A percentile compares a stretch with the other conserved stretches of the same genome.
These are phyloP conservation scores for Ciconia nigra DNA, from an alignment of 2,797 vertebrate genomes.

Conservation along the genomic window DNA sequence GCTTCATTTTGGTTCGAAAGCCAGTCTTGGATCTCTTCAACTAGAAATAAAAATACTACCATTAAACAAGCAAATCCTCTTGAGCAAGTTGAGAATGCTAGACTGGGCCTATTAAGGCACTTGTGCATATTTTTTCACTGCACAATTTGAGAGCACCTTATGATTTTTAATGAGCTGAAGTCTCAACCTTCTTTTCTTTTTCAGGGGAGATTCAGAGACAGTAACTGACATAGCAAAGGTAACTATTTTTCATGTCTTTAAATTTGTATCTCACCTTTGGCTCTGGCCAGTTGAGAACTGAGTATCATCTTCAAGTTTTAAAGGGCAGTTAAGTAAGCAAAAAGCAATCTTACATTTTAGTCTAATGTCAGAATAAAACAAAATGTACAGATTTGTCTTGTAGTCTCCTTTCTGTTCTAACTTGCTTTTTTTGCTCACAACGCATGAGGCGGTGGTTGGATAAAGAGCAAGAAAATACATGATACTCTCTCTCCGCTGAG, in stretches of 20 bases:
- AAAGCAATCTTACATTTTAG: neutral
- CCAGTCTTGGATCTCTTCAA: neutral
- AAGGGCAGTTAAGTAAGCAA: neutral
- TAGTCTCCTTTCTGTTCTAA: neutral
- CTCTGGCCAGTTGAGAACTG: neutral
- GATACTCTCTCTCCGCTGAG: neutral
- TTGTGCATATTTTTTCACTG: neutral
- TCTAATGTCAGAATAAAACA: neutral
- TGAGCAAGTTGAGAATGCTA: neutral
- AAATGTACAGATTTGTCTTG: neutral
- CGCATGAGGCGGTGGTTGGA: neutral
- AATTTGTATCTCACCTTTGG: neutral
- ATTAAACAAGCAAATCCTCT: neutral
- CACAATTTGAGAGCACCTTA: neutral
- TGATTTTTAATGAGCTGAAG: neutral
- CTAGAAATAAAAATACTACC: neutral
- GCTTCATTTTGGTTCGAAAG: neutral
- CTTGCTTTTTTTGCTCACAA: neutral
- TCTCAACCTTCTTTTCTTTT: neutral
- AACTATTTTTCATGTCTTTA: neutral
- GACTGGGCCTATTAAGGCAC: neutral
- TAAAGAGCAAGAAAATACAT: neutral
- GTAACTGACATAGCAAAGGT: neutral
- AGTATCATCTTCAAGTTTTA: neutral
- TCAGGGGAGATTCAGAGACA: neutral